Conservation (phyloP, 2,113 vertebrate genomes). For the Sphyrna mokarran region DNA sequence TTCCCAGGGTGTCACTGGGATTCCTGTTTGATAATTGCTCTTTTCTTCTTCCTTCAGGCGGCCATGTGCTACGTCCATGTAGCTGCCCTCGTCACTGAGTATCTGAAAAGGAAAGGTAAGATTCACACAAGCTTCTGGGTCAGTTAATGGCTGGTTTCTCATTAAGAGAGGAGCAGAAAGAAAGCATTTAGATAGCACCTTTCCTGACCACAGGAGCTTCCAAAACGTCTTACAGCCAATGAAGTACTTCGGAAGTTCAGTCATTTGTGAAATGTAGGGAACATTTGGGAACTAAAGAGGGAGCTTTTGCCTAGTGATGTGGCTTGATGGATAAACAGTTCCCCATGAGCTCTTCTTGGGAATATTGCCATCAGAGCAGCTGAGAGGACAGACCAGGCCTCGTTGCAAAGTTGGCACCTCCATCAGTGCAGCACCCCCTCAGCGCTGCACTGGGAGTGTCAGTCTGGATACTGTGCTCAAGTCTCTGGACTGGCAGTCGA, state of each 20-base stretch:
- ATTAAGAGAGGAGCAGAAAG: not conserved
- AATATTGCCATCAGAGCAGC: not conserved
- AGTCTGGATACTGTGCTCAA: not conserved
- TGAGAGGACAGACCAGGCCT: not conserved
- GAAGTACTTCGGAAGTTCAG: not conserved
- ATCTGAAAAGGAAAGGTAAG: slow-evolving; percentile 85
- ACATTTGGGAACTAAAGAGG: not conserved
- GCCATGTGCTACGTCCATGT: slow-evolving; percentile 95
- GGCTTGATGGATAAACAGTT: not conserved
- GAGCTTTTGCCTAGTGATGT: not conserved
- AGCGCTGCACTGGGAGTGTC: not conserved
- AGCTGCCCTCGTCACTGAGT: slow-evolving; percentile 87
- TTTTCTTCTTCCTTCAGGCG: slow-evolving; percentile 60
- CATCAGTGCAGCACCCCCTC: not conserved
- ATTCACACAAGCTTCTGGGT: slow-evolving; percentile 5
- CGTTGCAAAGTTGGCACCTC: not conserved
- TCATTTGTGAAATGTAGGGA: not conserved
- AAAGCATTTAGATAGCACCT: not conserved
- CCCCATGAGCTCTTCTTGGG: not conserved
- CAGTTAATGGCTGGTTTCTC: not conserved
- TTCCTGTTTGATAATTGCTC: not conserved
- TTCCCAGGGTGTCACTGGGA: not conserved
- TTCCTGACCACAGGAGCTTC: not conserved
- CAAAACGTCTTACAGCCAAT: not conserved
- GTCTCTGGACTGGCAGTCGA: not conserved